These are phyloP conservation scores for Tamias sibiricus DNA, from an alignment of 2,113 vertebrate genomes.

Conservation along the genomic window DNA sequence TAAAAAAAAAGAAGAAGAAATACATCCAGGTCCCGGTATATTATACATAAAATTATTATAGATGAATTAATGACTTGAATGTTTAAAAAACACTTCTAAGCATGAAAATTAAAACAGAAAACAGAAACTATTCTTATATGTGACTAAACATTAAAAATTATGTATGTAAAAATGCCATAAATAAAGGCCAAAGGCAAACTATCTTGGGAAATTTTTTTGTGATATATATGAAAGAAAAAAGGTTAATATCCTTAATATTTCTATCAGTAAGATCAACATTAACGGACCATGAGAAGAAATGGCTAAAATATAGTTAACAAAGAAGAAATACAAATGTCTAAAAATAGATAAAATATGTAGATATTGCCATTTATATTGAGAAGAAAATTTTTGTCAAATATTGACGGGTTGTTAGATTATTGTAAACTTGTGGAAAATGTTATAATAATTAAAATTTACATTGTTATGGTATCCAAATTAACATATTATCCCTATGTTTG, in stretches of 20 bases:
- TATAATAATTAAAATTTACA: slow-evolving; percentile 1
- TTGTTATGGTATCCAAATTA: slow-evolving; percentile 12
- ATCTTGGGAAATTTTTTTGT: not conserved
- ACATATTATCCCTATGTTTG: slow-evolving; percentile 29
- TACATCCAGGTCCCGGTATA: not conserved
- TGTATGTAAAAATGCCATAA: not conserved
- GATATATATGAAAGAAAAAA: slow-evolving; percentile 19
- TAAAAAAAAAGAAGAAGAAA: not conserved
- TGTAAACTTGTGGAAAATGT: slow-evolving; percentile 22
- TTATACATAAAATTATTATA: not conserved
- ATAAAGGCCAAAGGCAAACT: not conserved
- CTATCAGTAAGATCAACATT: not conserved
- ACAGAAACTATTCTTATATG: not conserved
- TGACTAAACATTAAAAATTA: not conserved
- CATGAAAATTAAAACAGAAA: not conserved
- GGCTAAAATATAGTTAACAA: not conserved
- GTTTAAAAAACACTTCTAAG: not conserved
- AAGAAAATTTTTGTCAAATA: not conserved
- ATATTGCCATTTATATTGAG: not conserved
- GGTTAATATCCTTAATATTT: slow-evolving; percentile 27
- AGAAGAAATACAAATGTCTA: not conserved
- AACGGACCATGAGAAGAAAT: not conserved
- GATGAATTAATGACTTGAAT: not conserved
- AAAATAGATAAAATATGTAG: not conserved
- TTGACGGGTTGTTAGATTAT: not conserved